Evolutionary conservation across 2,888 invertebrate species (phyloP).

Genomic region (Tipula vernalis): DNA sequence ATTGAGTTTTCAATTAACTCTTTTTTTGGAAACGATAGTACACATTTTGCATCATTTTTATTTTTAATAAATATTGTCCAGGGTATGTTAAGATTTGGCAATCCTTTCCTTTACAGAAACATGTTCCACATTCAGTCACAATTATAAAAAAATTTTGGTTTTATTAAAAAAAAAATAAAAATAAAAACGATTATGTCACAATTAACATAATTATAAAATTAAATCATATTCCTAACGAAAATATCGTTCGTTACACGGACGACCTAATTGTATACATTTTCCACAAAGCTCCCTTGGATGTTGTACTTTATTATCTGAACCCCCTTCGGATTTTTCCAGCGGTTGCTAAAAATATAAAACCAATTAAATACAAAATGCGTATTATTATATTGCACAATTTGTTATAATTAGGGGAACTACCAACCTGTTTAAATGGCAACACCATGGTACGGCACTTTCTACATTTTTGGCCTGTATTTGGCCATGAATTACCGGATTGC

Average conservation of each 20-base stretch:
- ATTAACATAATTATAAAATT: too few species aligned
- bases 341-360: not conserved
- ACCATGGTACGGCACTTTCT: not conserved
- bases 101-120: too few species aligned
- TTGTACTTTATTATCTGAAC: not conserved
- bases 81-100: too few species aligned
- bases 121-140: too few species aligned
- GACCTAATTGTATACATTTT: not conserved
- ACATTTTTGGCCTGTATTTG: not conserved
- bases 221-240: not conserved
- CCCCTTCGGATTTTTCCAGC: not conserved
- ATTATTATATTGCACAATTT: too few species aligned
- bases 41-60: too few species aligned
- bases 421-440: not conserved
- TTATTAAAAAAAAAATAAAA: too few species aligned
- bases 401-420: not conserved
- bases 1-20: too few species aligned
- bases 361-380: not conserved
- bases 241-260: not conserved
- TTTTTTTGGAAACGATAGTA: too few species aligned
- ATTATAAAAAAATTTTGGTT: too few species aligned
- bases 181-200: too few species aligned
- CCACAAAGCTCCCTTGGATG: not conserved
- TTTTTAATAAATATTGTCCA: too few species aligned
- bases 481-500: not conserved